Evolutionary conservation across 1,140 invertebrate genomes (phyloP).

Genomic region (Pseudomyrmex flavicornis): DNA sequence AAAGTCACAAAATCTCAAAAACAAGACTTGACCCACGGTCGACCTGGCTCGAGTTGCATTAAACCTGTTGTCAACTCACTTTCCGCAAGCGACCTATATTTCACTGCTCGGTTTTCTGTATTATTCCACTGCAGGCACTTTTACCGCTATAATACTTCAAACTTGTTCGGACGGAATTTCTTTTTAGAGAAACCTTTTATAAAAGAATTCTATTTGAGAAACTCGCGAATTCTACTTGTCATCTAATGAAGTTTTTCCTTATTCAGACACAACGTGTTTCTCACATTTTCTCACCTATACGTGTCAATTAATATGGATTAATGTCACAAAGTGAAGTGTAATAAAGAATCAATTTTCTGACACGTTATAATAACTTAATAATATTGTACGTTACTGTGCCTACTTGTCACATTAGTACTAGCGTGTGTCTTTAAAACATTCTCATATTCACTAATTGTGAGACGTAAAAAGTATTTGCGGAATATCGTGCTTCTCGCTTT

Average conservation of each 20-base stretch:
- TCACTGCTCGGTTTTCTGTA: slow-evolving; percentile 65
- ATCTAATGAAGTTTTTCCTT: not conserved
- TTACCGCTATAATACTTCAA: slow-evolving; percentile 47
- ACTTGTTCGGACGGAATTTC: slow-evolving; percentile 53
- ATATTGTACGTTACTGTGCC: no score
- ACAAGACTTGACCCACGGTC: not conserved
- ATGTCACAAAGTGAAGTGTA: no score
- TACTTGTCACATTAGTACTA: no score
- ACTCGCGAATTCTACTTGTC: slow-evolving; percentile 2
- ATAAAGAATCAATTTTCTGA: no score
- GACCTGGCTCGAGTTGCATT: not conserved
- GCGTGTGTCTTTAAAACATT: no score
- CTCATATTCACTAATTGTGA: not conserved
- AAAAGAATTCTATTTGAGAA: slow-evolving; percentile 35
- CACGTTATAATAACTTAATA: no score
- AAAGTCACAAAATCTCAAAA: slow-evolving; percentile 8
- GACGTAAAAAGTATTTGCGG: not conserved
- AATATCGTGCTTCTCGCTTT: slow-evolving; percentile 3
- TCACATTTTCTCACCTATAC: not conserved
- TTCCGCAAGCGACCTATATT: slow-evolving; percentile 76
- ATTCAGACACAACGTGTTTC: not conserved
- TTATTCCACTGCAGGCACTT: slow-evolving; percentile 61
- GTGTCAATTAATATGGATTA: not conserved
- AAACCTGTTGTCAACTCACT: slow-evolving; percentile 74
- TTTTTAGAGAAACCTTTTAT: slow-evolving; percentile 29